These are phyloP conservation scores for Nephrotoma flavescens DNA, from an alignment of 2,888 invertebrate genomes.

Conservation along the genomic window DNA sequence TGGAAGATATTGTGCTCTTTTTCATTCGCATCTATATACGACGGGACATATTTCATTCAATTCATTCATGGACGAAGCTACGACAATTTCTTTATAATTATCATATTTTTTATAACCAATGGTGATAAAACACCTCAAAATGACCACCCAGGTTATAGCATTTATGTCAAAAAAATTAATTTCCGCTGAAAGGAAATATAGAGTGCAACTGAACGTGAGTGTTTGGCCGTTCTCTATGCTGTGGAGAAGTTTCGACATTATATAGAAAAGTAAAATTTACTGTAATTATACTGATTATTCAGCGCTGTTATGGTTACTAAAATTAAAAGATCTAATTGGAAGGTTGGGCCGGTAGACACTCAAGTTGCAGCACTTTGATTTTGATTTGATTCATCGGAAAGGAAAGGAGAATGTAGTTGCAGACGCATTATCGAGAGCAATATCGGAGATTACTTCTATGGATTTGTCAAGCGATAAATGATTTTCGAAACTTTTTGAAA, in stretches of 20 bases:
- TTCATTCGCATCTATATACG: too few species aligned
- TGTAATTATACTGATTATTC: slow-evolving; percentile 7
- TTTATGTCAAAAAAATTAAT: slow-evolving; percentile 10
- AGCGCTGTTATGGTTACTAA: slow-evolving; percentile 1
- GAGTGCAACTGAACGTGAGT: slow-evolving; percentile 9
- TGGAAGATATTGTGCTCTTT: too few species aligned
- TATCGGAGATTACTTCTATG: neutral
- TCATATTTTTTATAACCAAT: too few species aligned
- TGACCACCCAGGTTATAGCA: slow-evolving; percentile 14
- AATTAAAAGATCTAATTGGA: neutral
- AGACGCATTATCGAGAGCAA: slow-evolving; percentile 13
- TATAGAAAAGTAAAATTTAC: neutral
- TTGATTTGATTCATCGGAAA: neutral
- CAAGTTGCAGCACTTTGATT: neutral
- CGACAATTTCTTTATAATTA: too few species aligned
- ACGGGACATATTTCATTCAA: too few species aligned
- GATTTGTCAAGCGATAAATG: neutral
- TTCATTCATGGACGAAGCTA: too few species aligned
- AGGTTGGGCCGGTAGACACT: neutral
- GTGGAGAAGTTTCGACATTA: slow-evolving; percentile 2
- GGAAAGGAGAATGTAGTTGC: slow-evolving; percentile 13
- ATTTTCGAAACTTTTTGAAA: neutral
- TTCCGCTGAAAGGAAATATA: slow-evolving; percentile 2
- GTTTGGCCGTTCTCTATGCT: slow-evolving; percentile 6
- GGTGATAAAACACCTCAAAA: too few species aligned